Evolutionary conservation across 2,888 invertebrate genomes (phyloP), one percentile per base, ranked within the genome.

Genomic region (Plagodis dolabraria): DNA sequence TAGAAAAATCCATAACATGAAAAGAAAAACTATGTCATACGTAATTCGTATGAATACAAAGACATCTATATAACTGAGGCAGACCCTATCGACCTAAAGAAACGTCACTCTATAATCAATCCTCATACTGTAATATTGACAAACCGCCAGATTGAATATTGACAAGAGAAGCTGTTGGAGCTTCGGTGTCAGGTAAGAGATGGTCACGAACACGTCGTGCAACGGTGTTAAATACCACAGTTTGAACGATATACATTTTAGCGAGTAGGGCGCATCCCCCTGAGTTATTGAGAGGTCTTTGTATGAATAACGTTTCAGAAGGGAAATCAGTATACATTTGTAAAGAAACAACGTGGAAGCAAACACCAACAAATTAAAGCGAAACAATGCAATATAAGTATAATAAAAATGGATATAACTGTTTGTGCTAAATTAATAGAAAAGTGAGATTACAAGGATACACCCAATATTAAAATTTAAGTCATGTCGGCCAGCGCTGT

Each of bases 351-450:
- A 69, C 66, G 71, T 72, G 71, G 66, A 65, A 78, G 74, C 70
- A 79, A 81, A 80, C 73, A 79, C 75, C 71, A 83, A 83, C 83
- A 83, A 80, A 40, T 10, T 40, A 10, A 72, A 68, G 53, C 54
- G 69, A 69, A 70, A 75, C 68, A 73, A 73, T 65, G 66, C 62
- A 70, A 70, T 67, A 70, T 67, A 66, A 56, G 72, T 65, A 65
- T 61, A 70, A 70, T 67, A 22, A 22, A 66, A 56, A 64, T 50
- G 60, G 54, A 60, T 63, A 48, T 47, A 64, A 61, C 53, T 70
- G 69, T 75, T 78, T 79, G 77, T 81, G 81, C 79, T 69, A 74
- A 73, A 64, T 69, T 58, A 52, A 60, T 55, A 70, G 52, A 42
- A 64, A 51, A 53, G 45, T 46, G 47, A 57, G 44, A 64, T 58